Evolutionary conservation across 2,888 invertebrate species (phyloP).

Genomic region (Thera obeliscata): DNA sequence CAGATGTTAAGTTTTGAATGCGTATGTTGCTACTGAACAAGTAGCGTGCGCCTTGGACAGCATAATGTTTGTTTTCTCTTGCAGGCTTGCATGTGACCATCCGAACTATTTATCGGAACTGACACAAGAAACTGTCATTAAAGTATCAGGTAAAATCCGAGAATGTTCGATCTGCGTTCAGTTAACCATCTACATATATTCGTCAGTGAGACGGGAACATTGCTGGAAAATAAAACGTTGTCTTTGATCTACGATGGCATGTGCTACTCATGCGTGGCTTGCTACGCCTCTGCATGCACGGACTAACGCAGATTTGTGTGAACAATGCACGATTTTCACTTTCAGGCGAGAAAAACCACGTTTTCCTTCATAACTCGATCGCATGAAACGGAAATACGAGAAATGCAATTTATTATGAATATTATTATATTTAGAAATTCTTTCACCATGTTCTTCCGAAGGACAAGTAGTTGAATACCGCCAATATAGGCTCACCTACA

Average conservation of each 20-base stretch:
- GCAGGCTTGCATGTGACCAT: slow-evolving; percentile 75
- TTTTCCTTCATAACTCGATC: slow-evolving; percentile 38
- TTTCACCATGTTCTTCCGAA: too few relatives aligned
- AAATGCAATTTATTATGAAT: background rate
- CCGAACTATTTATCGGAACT: slow-evolving; percentile 78
- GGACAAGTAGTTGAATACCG: too few relatives aligned
- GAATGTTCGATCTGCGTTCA: slow-evolving; percentile 61
- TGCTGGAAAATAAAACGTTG: slow-evolving; percentile 53
- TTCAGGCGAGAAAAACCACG: slow-evolving; percentile 58
- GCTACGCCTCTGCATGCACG: slow-evolving; percentile 49
- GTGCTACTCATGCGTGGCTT: slow-evolving; percentile 58
- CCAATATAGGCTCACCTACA: too few relatives aligned
- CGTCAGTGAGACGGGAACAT: slow-evolving; percentile 51
- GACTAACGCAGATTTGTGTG: slow-evolving; percentile 50
- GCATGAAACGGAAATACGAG: slow-evolving; percentile 36
- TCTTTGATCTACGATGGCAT: slow-evolving; percentile 49
- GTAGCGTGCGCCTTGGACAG: slow-evolving; percentile 52
- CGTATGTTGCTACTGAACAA: slow-evolving; percentile 10
- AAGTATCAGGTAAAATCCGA: slow-evolving; percentile 70
- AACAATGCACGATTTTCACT: slow-evolving; percentile 72
- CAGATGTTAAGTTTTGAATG: slow-evolving; percentile 9
- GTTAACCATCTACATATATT: slow-evolving; percentile 55
- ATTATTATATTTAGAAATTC: background rate
- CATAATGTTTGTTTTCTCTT: slow-evolving; percentile 65
- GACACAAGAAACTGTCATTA: slow-evolving; percentile 77